These are phyloP conservation scores for Doryteuthis pealeii DNA, from an alignment of 1,140 invertebrate species.

Conservation along the genomic window DNA sequence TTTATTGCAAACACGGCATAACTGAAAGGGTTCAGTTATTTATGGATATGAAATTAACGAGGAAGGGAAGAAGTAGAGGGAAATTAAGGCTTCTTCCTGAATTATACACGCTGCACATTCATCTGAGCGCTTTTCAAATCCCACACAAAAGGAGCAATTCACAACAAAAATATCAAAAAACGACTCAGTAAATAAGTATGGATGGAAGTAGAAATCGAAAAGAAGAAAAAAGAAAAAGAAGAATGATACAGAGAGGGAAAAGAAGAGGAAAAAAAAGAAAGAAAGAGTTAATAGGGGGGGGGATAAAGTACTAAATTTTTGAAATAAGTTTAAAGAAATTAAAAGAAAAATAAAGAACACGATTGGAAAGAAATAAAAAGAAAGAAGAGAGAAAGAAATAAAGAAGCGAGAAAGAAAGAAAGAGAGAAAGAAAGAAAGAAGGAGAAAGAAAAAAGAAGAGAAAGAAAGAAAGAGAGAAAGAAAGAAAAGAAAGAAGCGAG, in stretches of 20 bases:
- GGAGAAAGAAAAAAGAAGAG: not conserved
- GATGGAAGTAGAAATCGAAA: not conserved
- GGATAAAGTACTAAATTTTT: not conserved
- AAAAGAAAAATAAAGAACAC: not conserved
- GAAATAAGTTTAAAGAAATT: not conserved
- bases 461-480: constrained; percentile 1
- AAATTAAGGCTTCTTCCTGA: no score
- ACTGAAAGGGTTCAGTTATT: no score
- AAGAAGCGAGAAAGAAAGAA: not conserved
- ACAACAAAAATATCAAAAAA: not conserved
- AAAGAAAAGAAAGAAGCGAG: not conserved
- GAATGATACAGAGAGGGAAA: not conserved
- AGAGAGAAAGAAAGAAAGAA: not conserved
- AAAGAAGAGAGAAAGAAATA: not conserved
- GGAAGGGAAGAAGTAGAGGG: no score
- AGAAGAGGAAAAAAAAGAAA: not conserved
- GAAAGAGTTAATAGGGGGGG: not conserved
- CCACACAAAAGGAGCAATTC: no score
- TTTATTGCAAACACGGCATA: no score
- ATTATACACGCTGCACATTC: no score
- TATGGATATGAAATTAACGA: no score
- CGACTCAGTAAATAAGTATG: not conserved
- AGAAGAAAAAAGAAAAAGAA: not conserved
- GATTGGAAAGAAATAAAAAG: not conserved
- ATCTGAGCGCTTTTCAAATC: no score